Percentiles rank a stretch among this genome's conserved stretches.
Conservation (phyloP, 2,888 invertebrate species). For the Pseudococcus jackbeardsleyi region DNA sequence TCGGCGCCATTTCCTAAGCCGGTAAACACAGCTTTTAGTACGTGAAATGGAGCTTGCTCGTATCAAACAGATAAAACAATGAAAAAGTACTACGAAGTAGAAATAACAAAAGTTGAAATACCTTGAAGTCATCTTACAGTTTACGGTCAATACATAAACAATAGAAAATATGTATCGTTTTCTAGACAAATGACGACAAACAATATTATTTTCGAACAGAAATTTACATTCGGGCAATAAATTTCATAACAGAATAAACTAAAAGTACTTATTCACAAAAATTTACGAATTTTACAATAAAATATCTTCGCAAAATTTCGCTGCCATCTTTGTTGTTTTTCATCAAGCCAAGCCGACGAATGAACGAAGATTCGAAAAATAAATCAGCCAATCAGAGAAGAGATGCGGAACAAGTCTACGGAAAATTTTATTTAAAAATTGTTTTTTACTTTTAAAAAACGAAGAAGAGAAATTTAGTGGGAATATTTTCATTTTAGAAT, state of each 20-base stretch:
- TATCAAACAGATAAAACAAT: not conserved
- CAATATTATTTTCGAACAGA: not conserved
- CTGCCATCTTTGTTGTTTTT: slow-evolving; percentile 13
- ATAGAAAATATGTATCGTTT: not conserved
- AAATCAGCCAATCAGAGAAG: not conserved
- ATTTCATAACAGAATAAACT: not conserved
- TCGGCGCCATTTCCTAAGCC: not conserved
- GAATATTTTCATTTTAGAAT: not conserved
- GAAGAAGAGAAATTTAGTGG: not conserved
- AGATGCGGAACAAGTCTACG: not conserved
- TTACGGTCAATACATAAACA: not conserved
- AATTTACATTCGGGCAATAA: not conserved
- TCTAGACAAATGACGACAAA: not conserved
- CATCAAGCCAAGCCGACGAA: not conserved
- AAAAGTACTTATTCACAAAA: not conserved
- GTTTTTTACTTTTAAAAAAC: not conserved
- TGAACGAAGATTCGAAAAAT: not conserved
- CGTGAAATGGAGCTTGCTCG: not conserved
- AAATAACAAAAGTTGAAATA: not conserved
- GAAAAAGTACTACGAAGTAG: not conserved
- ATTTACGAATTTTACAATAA: not conserved
- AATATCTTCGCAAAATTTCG: not conserved
- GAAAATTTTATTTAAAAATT: not conserved
- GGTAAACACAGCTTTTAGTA: not conserved
- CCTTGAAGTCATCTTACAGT: not conserved